Evolutionary conservation across 2,797 vertebrate species (phyloP), one percentile per base, ranked within the genome.

Genomic region (Anas bahamensis): DNA sequence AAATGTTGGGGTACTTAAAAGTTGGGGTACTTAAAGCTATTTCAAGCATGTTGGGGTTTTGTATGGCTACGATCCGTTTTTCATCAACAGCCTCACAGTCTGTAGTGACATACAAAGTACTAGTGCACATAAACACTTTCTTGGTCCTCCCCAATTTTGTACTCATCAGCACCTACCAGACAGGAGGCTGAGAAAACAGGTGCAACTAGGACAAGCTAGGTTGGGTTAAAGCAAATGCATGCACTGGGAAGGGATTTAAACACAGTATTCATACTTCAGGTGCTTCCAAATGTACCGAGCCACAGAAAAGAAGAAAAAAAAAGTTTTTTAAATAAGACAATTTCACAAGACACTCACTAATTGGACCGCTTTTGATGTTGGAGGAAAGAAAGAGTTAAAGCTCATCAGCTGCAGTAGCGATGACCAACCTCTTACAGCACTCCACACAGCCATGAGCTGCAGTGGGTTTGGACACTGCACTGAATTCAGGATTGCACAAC

Each of bases 341-440:
- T 9, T 22, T 19, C 53, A 64, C 0, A 8, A 28, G 64, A 17
- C 5, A 5, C 12, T 76, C 2, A 0, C 5, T 69, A 53, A 57
- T 80, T 39, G 55, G 10, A 86, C 82, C 7, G 66, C 28, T 71
- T 88, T 22, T 74, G 55, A 78, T 48, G 8, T 11, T 74, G 83
- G 86, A 90, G 77, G 48, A 57, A 88, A 86, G 70, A 84, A 91
- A 87, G 68, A 84, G 68, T 80, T 84, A 63, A 69, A 83, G n/a
- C 42, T 77, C n/a, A 74, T 22, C 46, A 24, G 24, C 61, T 48
- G 50, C 2, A 80, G 75, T 74, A 84, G 28, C 26, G 16, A 55
- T 63, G 55, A 83, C 44, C 65, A 88, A 72, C 2, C 9, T n/a
- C 60, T 90, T 24, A 52, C 4, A 23, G 70, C 8, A 21, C 82